phyloP scores from a whole-genome alignment of 2,797 vertebrate species.

The Eleutherodactylus coqui region DNA sequence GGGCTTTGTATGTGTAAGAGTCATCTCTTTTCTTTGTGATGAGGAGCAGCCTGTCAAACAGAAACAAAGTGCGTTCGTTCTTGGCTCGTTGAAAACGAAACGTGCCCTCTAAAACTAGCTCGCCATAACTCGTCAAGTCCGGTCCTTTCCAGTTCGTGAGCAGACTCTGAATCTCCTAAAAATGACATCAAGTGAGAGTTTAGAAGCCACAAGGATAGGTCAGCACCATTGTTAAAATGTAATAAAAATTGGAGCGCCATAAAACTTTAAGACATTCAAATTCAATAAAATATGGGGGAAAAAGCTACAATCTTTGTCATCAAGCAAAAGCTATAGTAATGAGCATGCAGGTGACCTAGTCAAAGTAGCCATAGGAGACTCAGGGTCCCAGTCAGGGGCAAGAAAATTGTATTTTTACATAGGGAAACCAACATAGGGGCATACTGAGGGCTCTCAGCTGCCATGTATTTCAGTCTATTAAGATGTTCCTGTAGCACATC shows the following conservation, averaged over 20 bases:
- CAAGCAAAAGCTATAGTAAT: no score
- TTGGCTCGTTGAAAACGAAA: slow-evolving; percentile 96
- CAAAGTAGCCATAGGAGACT: no score
- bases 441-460: no score
- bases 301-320: no score
- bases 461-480: no score
- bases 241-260: no score
- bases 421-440: no score
- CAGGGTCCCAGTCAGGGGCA: no score
- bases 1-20: slow-evolving; percentile 92
- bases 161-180: slow-evolving; percentile 96
- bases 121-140: slow-evolving; percentile 94
- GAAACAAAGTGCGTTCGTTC: slow-evolving; percentile 94
- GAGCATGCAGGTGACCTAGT: no score
- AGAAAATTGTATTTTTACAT: no score
- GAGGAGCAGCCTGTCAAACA: slow-evolving; percentile 94
- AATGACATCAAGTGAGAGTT: background rate
- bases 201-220: background rate
- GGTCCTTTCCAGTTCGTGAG: slow-evolving; percentile 98
- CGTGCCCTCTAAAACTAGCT: slow-evolving; percentile 94
- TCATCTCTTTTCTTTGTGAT: slow-evolving; percentile 98
- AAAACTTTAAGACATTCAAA: background rate
- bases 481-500: no score
- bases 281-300: no score
- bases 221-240: background rate